Base-by-base conservation (phyloP, 2,113 vertebrate genomes). In the Blennius ocellaris region DNA sequence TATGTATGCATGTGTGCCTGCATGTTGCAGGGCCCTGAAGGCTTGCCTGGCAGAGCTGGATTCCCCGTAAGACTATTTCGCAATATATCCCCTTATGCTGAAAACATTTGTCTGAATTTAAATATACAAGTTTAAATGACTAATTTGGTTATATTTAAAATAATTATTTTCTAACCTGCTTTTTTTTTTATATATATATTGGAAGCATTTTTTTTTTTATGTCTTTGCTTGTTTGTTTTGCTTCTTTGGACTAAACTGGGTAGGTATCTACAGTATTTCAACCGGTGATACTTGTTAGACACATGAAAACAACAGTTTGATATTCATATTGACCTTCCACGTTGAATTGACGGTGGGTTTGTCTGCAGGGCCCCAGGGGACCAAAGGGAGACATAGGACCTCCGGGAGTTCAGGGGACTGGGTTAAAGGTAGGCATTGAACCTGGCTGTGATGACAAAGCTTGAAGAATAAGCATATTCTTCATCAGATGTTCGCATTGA, bases 381-480 rank as follows among this genome's bases (percentile, higher is more conserved):
- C 96, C 94, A 0, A 97, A 97, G 76, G 97, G 97, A 76, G 95
- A 97, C 65, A 60, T 67, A 1, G 97, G 97, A 0, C 73, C 90
- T 52, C 80, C 82, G 81, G 97, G 97, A 47, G 52, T 84, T 16
- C 92, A 89, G 44, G 97, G 97, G 63, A 88, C 88, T 85, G 73
- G 94, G 15, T 5, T 76, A 5, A 94, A 94, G 90, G 94, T 94
- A 70, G 51, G 39, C 14, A 2, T 21, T 1, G 1, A 1, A 4
- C 3, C 5, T 1, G 14, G 8, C 21, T 10, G 11, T 11, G 17
- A 44, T 12, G 15, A 58, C 11, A 16, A 15, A 5, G n/a, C 21
- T 30, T 30, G 21, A 11, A 48, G 5, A 55, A 37, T 52, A 7
- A 39, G 2, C 10, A 45, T n/a, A 43, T 8, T 8, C 41, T 1